Percentiles rank a stretch among this genome's conserved stretches.
Evolutionary conservation across 2,888 invertebrate genomes (phyloP).

Genomic region (Odontocolon sp.): DNA sequence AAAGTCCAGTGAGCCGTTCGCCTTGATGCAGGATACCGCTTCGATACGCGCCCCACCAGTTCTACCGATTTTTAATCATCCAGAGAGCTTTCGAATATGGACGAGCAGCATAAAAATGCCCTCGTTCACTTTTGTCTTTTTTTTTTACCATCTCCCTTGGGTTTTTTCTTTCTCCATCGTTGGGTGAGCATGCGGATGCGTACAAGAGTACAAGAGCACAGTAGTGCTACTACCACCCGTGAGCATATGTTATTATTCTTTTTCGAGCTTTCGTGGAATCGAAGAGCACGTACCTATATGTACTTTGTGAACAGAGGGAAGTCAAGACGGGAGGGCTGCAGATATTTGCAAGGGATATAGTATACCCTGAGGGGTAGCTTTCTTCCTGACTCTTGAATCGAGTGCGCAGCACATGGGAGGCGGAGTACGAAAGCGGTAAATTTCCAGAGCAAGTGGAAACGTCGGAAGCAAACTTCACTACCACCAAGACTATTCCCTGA

Average conservation of each 20-base stretch:
- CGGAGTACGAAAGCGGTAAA: constrained; percentile 59
- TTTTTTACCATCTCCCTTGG: neutral
- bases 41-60: no score
- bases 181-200: constrained; percentile 28
- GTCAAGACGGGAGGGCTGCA: constrained; percentile 42
- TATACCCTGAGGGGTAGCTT: constrained; percentile 38
- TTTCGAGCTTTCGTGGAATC: constrained; percentile 17
- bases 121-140: neutral
- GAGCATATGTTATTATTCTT: constrained; percentile 4
- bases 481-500: constrained; percentile 36
- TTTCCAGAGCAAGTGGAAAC: constrained; percentile 61
- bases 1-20: constrained; percentile 41
- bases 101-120: constrained; percentile 22
- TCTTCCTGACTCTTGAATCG: constrained; percentile 46
- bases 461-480: constrained; percentile 59
- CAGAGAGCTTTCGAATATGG: constrained; percentile 50
- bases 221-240: neutral
- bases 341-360: constrained; percentile 21
- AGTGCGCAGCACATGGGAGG: constrained; percentile 49
- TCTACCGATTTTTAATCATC: constrained; percentile 55
- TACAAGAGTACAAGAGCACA: constrained; percentile 16
- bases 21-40: neutral
- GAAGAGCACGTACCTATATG: constrained; percentile 7
- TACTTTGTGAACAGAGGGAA: neutral
- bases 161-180: constrained; percentile 35